These are phyloP conservation scores for Macrocentrus cingulum DNA, from an alignment of 1,140 invertebrate species.

Conservation along the genomic window DNA sequence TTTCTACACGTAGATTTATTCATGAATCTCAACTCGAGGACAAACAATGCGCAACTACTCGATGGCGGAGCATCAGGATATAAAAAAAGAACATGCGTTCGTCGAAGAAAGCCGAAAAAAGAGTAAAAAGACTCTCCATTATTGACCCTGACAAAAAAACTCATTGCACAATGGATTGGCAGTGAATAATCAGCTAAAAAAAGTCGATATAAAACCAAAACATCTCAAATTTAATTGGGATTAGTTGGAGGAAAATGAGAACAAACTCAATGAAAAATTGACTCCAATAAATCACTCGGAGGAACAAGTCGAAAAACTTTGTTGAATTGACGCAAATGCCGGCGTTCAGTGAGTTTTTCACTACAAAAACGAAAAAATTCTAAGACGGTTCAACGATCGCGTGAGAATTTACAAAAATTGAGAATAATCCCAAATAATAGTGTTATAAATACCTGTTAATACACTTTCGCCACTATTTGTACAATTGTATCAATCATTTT, in stretches of 20 bases:
- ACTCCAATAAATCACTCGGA: not conserved
- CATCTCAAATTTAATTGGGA: constrained; percentile 15
- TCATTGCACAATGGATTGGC: constrained; percentile 40
- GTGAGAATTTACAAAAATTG: too few relatives aligned
- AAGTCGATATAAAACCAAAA: not conserved
- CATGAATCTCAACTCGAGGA: constrained; percentile 3
- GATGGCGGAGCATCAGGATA: not conserved
- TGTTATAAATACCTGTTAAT: too few relatives aligned
- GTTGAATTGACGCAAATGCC: constrained; percentile 36
- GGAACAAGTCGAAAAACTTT: constrained; percentile 30
- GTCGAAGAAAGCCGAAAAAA: constrained; percentile 29
- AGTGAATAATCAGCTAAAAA: not conserved
- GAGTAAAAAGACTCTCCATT: not conserved
- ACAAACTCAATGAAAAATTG: not conserved
- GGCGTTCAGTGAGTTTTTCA: constrained; percentile 37
- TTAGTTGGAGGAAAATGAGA: constrained; percentile 6
- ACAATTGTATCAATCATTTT: too few relatives aligned
- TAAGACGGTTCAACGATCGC: too few relatives aligned
- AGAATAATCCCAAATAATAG: too few relatives aligned
- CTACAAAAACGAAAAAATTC: constrained; percentile 24
- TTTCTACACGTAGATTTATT: too few relatives aligned
- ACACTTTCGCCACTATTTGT: too few relatives aligned
- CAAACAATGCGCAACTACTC: constrained; percentile 17
- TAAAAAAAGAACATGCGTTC: constrained; percentile 35
- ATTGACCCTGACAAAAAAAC: constrained; percentile 29